A percentile compares a stretch with the other conserved stretches of the same genome.
Evolutionary conservation across 2,888 invertebrate genomes (phyloP).

Genomic region (Leptarthrus brevirostris): DNA sequence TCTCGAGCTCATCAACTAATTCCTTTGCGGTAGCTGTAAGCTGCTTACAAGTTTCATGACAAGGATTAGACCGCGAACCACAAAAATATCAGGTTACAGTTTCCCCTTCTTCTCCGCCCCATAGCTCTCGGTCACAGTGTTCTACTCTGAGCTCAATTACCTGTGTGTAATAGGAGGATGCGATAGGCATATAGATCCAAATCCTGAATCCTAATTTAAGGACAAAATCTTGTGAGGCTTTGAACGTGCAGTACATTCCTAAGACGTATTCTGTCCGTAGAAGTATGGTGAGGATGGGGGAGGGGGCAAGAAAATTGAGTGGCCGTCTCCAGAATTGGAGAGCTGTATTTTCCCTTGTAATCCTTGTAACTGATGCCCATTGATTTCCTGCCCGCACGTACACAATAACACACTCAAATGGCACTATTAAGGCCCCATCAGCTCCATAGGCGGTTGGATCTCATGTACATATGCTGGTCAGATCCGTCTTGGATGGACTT

Average conservation of each 20-base stretch:
- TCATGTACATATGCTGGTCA: too few relatives aligned
- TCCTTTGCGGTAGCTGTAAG: too few relatives aligned
- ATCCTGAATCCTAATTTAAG: not conserved
- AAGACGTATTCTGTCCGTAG: not conserved
- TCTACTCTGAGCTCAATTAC: too few relatives aligned
- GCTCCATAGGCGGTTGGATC: not conserved
- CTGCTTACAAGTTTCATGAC: too few relatives aligned
- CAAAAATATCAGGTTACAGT: too few relatives aligned
- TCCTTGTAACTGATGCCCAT: conserved; percentile 16
- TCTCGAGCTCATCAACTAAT: too few relatives aligned
- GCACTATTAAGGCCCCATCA: not conserved
- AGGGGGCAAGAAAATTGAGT: conserved; percentile 30
- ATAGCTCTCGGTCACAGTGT: too few relatives aligned
- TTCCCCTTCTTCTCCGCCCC: too few relatives aligned
- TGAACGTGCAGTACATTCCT: conserved; percentile 11
- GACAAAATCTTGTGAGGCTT: not conserved
- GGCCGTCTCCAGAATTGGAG: not conserved
- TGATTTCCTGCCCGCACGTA: not conserved
- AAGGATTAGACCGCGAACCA: too few relatives aligned
- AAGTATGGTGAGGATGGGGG: not conserved
- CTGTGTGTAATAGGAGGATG: too few relatives aligned
- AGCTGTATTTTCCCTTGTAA: not conserved
- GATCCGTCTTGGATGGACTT: too few relatives aligned
- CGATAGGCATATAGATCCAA: too few relatives aligned
- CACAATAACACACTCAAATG: not conserved